These are phyloP conservation scores for Elanoides forficatus DNA, from an alignment of 2,113 vertebrate genomes.

Conservation along the genomic window DNA sequence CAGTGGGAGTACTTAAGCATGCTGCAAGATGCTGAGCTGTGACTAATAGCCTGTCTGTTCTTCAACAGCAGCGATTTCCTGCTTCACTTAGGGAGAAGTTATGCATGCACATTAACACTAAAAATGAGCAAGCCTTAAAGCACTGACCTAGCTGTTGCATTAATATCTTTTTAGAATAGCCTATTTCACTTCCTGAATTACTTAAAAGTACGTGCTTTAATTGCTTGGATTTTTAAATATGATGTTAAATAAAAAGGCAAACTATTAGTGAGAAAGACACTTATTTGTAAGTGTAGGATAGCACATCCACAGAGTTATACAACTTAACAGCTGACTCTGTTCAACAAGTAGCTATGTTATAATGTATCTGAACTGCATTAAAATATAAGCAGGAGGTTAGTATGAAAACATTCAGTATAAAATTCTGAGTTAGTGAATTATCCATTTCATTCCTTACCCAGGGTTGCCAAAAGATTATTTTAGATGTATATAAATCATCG, in stretches of 20 bases:
- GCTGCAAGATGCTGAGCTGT: background rate
- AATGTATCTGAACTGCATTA: background rate
- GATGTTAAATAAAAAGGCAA: background rate
- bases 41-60: constrained; percentile 20
- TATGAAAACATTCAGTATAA: background rate
- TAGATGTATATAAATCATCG: background rate
- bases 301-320: background rate
- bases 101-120: background rate
- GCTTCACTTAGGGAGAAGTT: background rate
- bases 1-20: background rate
- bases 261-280: background rate
- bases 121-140: background rate
- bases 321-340: background rate
- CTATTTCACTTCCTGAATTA: background rate
- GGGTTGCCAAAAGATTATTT: background rate
- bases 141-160: background rate
- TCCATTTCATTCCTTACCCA: background rate
- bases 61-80: background rate
- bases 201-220: background rate
- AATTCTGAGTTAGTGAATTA: background rate
- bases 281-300: background rate
- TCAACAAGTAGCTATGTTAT: background rate
- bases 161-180: background rate
- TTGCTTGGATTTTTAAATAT: background rate
- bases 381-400: background rate